phyloP scores from a whole-genome alignment of 2,888 invertebrate species.

The Perizoma affinitatum region DNA sequence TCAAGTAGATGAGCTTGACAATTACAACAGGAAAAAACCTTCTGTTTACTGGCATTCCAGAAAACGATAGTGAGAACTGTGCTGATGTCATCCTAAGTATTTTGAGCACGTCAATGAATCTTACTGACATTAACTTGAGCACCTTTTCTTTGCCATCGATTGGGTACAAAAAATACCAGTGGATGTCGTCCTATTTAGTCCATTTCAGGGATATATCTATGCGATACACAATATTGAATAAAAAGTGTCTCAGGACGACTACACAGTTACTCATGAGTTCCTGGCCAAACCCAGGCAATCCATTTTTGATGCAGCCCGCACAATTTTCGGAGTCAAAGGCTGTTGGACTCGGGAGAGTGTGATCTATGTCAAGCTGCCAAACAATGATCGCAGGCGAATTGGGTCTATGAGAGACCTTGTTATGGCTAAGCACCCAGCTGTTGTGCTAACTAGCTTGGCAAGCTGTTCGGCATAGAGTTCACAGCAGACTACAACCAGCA shows the following conservation, averaged over 20 bases:
- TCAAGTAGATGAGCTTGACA: constrained; percentile 3
- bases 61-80: constrained; percentile 6
- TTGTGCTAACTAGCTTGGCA: no score
- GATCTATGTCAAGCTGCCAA: no score
- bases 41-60: constrained; percentile 4
- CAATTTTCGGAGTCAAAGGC: not conserved
- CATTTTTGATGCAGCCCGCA: constrained; percentile 2
- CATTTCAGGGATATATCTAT: not conserved
- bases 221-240: not conserved
- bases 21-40: not conserved
- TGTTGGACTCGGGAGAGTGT: constrained; percentile 7
- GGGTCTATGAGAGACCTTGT: no score
- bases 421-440: no score
- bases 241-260: not conserved
- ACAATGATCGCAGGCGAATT: no score
- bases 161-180: not conserved
- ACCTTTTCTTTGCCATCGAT: not conserved
- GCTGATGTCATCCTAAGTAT: not conserved
- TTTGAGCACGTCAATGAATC: not conserved
- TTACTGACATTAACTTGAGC: not conserved
- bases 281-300: constrained; percentile 5
- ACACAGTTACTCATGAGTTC: constrained; percentile 7
- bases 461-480: no score
- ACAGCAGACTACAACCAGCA: no score
- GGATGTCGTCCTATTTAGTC: constrained; percentile 2